Evolutionary conservation across 2,797 vertebrate genomes (phyloP), one percentile per base, ranked within the genome.

Genomic region (Poeciliopsis infans): DNA sequence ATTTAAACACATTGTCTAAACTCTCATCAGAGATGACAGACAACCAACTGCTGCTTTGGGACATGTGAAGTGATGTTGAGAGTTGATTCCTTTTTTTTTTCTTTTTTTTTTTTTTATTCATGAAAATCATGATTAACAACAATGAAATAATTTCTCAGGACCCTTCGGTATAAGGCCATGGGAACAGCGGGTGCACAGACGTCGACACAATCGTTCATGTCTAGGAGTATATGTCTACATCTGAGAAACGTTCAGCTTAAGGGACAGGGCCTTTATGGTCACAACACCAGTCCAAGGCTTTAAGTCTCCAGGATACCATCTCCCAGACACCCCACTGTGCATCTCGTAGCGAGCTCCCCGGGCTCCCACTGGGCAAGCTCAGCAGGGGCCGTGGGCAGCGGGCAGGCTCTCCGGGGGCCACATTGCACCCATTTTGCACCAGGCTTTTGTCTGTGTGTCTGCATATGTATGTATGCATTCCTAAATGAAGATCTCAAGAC

Each of bases 281-380:
- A 28, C 89, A 86, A 90, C 89, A 88, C 89, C 80, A 85, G 85
- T 87, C 69, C 83, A 70, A 68, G 81, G 79, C 83, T 90, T 85
- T 89, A 92, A 93, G 90, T 93, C 84, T 89, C 78, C 84, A 74
- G 87, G 83, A 85, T 82, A 66, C 0, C 85, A 91, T 93, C 87
- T 90, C 85, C 81, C 66, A 79, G 92, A 91, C 91, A 92, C 93
- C 94, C 92, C 88, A 51, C 94, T 93, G 93, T 85, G 93, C 86
- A 70, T 74, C 80, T 89, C 81, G 84, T 81, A 74, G 79, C 85
- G 79, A 84, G 82, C 66, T 0, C 83, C 43, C 43, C 79, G 88
- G 91, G 91, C 89, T 93, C 93, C 92, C 91, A 92, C 93, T 91
- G 93, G 93, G 93, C 83, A 83, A 78, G 78, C 93, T 83, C 94